Conservation (phyloP, 2,888 invertebrate genomes). For the Papilio gigon region DNA sequence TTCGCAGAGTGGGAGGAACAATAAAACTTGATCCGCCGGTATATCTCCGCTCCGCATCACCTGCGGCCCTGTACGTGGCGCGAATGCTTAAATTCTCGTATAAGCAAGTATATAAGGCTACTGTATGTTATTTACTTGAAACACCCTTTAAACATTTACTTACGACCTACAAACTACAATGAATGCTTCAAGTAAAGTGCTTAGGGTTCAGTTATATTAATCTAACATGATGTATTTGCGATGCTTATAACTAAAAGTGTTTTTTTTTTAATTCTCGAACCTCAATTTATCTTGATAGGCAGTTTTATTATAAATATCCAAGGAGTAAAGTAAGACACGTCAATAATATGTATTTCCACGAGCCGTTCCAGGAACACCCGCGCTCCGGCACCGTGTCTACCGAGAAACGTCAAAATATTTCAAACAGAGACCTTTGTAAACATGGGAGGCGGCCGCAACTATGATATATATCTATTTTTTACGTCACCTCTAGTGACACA, state of each 20-base stretch:
- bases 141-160: background rate
- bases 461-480: conserved; percentile 74
- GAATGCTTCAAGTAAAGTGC: background rate
- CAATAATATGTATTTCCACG: conserved; percentile 53
- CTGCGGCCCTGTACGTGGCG: conserved; percentile 71
- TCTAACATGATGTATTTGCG: background rate
- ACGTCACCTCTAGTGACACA: conserved; percentile 55
- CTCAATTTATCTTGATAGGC: background rate
- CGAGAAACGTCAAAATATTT: conserved; percentile 80
- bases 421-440: conserved; percentile 63
- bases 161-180: background rate
- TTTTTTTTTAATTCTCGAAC: too few relatives aligned
- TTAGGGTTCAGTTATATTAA: background rate
- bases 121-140: conserved; percentile 6
- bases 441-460: conserved; percentile 63
- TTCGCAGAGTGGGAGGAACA: conserved; percentile 80
- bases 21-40: conserved; percentile 71
- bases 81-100: conserved; percentile 54
- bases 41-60: conserved; percentile 70
- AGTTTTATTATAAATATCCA: background rate
- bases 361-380: conserved; percentile 60
- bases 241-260: too few relatives aligned
- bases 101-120: conserved; percentile 13
- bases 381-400: conserved; percentile 58
- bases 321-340: conserved; percentile 34